Evolutionary conservation across 1,140 invertebrate species (phyloP).

Genomic region (Brevipalpus yothersi): DNA sequence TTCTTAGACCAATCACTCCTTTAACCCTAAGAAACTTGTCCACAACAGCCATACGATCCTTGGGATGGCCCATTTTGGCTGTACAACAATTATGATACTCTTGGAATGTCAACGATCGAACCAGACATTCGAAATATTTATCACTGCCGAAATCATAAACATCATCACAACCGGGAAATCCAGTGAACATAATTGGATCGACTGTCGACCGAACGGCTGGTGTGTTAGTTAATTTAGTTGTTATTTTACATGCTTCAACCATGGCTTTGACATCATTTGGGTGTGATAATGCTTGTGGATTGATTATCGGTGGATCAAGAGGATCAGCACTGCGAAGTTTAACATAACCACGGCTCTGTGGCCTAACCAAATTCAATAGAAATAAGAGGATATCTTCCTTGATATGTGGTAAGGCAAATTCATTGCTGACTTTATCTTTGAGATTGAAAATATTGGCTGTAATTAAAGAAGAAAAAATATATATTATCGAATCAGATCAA

Average conservation of each 20-base stretch:
- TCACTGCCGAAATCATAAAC: constrained; percentile 36
- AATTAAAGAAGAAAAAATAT: constrained; percentile 21
- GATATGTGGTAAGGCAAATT: constrained; percentile 11
- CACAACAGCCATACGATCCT: constrained; percentile 29
- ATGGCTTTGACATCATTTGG: constrained; percentile 20
- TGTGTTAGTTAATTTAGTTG: constrained; percentile 17
- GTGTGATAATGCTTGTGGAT: constrained; percentile 46
- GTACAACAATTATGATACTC: constrained; percentile 47
- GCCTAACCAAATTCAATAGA: constrained; percentile 29
- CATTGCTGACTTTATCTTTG: constrained; percentile 31
- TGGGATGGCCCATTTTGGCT: constrained; percentile 35
- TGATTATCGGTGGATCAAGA: constrained; percentile 42
- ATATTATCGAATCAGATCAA: constrained; percentile 36
- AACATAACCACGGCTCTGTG: constrained; percentile 42
- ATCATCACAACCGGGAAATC: constrained; percentile 46
- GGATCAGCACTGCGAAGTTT: constrained; percentile 28
- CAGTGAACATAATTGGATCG: constrained; percentile 38
- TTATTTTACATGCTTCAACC: constrained; percentile 14
- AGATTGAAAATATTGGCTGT: constrained; percentile 38
- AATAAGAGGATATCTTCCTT: neutral
- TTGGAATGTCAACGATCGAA: constrained; percentile 16
- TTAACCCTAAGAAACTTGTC: constrained; percentile 30
- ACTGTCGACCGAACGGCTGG: constrained; percentile 35
- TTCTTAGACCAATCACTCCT: constrained; percentile 9
- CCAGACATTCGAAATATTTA: constrained; percentile 19